Evolutionary conservation across 1,140 invertebrate species (phyloP).

Genomic region (Hyles vespertilio): DNA sequence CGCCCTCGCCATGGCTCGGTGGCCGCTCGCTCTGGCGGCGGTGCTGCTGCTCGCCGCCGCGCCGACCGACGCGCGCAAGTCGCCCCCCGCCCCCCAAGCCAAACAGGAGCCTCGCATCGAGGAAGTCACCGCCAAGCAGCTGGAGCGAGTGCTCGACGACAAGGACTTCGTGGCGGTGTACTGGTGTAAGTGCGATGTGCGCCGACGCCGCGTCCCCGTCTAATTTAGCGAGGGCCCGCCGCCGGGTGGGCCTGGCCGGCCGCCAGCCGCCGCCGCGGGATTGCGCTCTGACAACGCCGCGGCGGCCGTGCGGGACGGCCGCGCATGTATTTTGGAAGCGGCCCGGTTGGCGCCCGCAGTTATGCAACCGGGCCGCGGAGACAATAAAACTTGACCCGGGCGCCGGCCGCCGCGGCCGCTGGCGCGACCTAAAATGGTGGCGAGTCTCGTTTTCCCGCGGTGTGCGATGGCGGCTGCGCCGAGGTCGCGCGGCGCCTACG

Average conservation of each 20-base stretch:
- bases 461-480: slow-evolving; percentile 36
- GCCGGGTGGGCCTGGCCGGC: slow-evolving; percentile 35
- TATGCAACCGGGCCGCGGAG: slow-evolving; percentile 63
- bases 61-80: slow-evolving; percentile 60
- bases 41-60: slow-evolving; percentile 49
- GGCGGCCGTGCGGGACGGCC: slow-evolving; percentile 20
- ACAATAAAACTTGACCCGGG: slow-evolving; percentile 71
- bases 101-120: slow-evolving; percentile 87
- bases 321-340: slow-evolving; percentile 48
- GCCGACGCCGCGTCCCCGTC: slow-evolving; percentile 9
- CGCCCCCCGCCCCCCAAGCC: slow-evolving; percentile 39
- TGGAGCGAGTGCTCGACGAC: slow-evolving; percentile 90
- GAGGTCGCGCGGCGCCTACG: slow-evolving; percentile 70
- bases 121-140: slow-evolving; percentile 93
- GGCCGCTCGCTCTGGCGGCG: slow-evolving; percentile 70
- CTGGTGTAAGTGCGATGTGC: slow-evolving; percentile 90
- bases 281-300: slow-evolving; percentile 17
- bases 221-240: slow-evolving; percentile 17
- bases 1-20: slow-evolving; percentile 75
- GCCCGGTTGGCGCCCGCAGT: slow-evolving; percentile 34
- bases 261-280: slow-evolving; percentile 28
- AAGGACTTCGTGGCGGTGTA: slow-evolving; percentile 96
- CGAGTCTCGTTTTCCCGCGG: slow-evolving; percentile 60
- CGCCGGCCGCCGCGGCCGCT: slow-evolving; percentile 50
- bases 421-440: slow-evolving; percentile 69